phyloP scores from a whole-genome alignment of 2,888 invertebrate species.

The Rotaria magnacalcarata region DNA sequence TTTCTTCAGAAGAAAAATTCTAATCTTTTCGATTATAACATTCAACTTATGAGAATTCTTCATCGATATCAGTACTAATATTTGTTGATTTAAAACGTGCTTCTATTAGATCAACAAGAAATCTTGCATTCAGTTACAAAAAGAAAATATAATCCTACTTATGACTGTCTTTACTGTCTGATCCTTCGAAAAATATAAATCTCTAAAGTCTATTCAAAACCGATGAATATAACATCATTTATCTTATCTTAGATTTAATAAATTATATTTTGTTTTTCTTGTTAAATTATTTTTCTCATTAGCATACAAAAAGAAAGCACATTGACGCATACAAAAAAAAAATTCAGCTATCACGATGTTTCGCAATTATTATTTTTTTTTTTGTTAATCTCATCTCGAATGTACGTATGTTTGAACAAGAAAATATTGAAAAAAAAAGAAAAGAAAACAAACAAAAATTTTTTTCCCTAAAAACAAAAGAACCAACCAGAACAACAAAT shows the following conservation, averaged over 20 bases:
- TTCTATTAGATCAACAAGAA: background rate
- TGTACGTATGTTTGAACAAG: background rate
- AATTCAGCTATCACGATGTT: no score
- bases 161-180: background rate
- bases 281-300: background rate
- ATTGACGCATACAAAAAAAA: background rate
- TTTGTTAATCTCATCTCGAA: no score
- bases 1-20: no score
- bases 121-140: background rate
- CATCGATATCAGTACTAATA: background rate
- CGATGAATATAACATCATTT: background rate
- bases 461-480: background rate
- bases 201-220: background rate
- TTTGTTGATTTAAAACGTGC: background rate
- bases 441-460: background rate
- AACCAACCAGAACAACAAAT: background rate
- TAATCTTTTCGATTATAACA: background rate
- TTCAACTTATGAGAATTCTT: background rate
- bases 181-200: background rate
- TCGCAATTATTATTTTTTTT: no score
- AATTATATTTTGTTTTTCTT: no score
- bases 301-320: background rate
- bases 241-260: background rate
- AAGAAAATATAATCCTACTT: background rate
- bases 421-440: background rate